Conservation (phyloP, 2,113 vertebrate genomes). For the Anarhynchus alexandrinus region DNA sequence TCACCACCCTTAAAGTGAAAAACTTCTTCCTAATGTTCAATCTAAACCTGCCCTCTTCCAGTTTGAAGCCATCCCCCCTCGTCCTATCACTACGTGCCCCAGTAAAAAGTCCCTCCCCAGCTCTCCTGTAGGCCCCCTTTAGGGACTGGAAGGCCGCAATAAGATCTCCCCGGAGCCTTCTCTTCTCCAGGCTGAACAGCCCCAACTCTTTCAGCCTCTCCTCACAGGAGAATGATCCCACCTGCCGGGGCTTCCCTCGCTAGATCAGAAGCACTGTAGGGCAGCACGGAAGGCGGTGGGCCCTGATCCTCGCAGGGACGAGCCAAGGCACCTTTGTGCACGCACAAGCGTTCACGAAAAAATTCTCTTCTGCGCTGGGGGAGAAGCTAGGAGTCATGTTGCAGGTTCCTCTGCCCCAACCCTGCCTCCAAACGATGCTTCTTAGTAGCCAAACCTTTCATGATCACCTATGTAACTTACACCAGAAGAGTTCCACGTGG, state of each 20-base stretch:
- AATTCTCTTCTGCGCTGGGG: background rate
- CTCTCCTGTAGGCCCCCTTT: too few relatives aligned
- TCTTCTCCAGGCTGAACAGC: too few relatives aligned
- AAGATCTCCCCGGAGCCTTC: too few relatives aligned
- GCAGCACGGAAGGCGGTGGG: background rate
- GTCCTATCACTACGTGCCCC: too few relatives aligned
- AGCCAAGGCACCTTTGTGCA: background rate
- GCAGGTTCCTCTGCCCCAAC: background rate
- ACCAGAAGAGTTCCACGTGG: background rate
- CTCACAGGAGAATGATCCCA: too few relatives aligned
- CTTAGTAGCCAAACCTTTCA: background rate
- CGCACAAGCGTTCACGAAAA: background rate
- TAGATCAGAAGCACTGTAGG: background rate
- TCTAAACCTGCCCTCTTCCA: too few relatives aligned
- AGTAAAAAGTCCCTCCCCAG: too few relatives aligned
- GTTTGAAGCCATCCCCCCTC: too few relatives aligned
- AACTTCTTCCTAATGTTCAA: too few relatives aligned
- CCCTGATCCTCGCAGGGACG: background rate
- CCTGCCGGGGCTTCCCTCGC: background rate
- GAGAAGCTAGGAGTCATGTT: background rate
- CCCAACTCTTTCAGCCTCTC: too few relatives aligned
- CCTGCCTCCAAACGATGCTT: background rate
- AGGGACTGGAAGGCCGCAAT: too few relatives aligned
- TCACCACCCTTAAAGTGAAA: too few relatives aligned
- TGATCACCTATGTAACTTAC: background rate